Base-by-base conservation (phyloP, 2,113 vertebrate genomes). In the Brachyhypopomus occidentalis region DNA sequence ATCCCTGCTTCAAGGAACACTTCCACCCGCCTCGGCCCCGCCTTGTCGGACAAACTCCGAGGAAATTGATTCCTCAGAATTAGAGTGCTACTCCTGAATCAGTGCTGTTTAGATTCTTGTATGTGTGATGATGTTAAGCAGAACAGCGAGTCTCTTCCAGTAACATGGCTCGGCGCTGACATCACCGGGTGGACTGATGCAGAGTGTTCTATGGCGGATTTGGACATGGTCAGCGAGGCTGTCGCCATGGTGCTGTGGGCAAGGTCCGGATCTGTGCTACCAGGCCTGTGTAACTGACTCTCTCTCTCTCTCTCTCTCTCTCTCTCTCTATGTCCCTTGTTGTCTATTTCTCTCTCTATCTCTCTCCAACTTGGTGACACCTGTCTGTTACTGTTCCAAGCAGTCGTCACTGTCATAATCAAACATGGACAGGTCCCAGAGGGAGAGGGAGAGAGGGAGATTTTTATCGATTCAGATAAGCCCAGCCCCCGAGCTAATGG, bases 401-500 rank as follows among this genome's bases (percentile, higher is more conserved):
- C 38, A 9, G 11, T 9, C 5, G 3, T 9, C 41, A 48, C 41
- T 38, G 38, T 38, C 38, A 38, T 4, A 48, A 75, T 77, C 80
- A 75, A 16, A 79, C 77, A 76, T 78, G 83, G 87, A 88, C 82
- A 84, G 12, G 66, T 76, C 88, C 86, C 90, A 91, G 88, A 90
- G 88, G 89, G 69, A 67, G 36, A 30, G 11, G 12, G 70, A 84
- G 55, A 78, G 71, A 82, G 84, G 75, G 83, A 86, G 71, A 55
- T 81, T 60, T 72, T 87, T 90, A 93, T 93, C 82, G 91, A 92
- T 92, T 92, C 90, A 84, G 91, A 93, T 90, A 93, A 88, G 82
- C 89, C 83, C 63, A 64, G 12, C 75, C 62, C 52, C 23, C 58
- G 45, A 88, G 86, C 91, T 89, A 93, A 92, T 92, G 89, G 89